These are phyloP conservation scores for Drosophila melanosoma DNA, from an alignment of 2,888 invertebrate genomes.

Conservation along the genomic window DNA sequence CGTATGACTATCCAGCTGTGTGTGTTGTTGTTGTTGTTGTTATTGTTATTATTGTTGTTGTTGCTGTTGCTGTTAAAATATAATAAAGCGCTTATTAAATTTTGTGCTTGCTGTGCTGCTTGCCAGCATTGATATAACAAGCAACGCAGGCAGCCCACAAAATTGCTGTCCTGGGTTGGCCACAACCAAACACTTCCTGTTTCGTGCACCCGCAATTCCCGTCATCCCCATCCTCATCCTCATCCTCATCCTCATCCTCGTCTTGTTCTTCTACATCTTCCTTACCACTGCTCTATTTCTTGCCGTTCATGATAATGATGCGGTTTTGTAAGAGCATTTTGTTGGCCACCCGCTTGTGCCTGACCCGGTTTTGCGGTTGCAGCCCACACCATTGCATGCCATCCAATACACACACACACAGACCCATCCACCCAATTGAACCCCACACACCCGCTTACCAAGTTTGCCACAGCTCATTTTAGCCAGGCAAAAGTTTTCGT, in stretches of 20 bases:
- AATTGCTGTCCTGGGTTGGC: conserved; percentile 67
- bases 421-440: conserved; percentile 5
- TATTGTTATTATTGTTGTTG: conserved; percentile 35
- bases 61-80: conserved; percentile 55
- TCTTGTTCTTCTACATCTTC: conserved; percentile 4
- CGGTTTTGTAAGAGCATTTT: conserved; percentile 68
- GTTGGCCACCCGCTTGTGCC: conserved; percentile 47
- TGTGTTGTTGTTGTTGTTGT: conserved; percentile 21
- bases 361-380: conserved; percentile 37
- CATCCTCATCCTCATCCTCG: conserved; percentile 1
- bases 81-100: conserved; percentile 80
- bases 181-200: conserved; percentile 60
- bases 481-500: conserved; percentile 59
- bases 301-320: conserved; percentile 73
- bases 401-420: conserved; percentile 22
- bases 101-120: conserved; percentile 44
- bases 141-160: conserved; percentile 58
- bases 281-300: conserved; percentile 55
- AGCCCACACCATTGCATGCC: conserved; percentile 25
- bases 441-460: background rate
- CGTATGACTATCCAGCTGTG: conserved; percentile 22
- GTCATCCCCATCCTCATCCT: background rate
- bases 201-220: conserved; percentile 5
- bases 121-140: conserved; percentile 52
- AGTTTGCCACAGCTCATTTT: conserved; percentile 21